Evolutionary conservation across 2,888 invertebrate genomes (phyloP), one percentile per base, ranked within the genome.

Genomic region (Prionchulus punctatus): DNA sequence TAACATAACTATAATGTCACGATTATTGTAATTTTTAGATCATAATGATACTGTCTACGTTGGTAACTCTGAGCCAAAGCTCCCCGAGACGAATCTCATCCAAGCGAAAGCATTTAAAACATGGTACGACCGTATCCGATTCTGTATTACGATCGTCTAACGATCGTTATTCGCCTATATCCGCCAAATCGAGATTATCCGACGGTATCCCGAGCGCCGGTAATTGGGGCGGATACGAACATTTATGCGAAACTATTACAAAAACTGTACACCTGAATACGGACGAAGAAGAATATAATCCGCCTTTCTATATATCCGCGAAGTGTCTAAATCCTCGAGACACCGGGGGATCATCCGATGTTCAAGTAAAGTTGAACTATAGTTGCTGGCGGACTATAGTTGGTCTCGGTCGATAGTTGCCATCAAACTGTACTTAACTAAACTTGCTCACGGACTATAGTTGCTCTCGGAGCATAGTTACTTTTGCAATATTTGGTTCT

Each of bases 191-290:
- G 18, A 7, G 36, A 18, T 18, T 12, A 12, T 12, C 12, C 7
- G 36, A 36, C 12, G 12, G 18, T 7, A 18, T 12, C 12, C 12
- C 7, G 36, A 36, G 7, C 7, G 12, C 12, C 18, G 18, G 18
- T 18, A 36, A 36, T 36, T 18, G 36, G 18, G 36, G 36, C 18
- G 12, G 45, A 21, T 54, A 54, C 21, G 25, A 45, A 51, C 45
- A 54, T n/a, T 26, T 54, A 21, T 54, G 54, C 28, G 23, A 4
- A n/a, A 54, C 43, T 3, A 4, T 31, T 4, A 43, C 26, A 21
- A 43, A 25, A 43, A 54, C 54, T 45, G 54, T 54, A 7, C 54
- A 54, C n/a, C 12, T 54, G 54, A 54, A 54, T 25, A 54, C 54
- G 3, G 26, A 50, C 2, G n/a, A 12, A n/a, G 43, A 47, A n/a